These are phyloP conservation scores for Chromobotia macracanthus DNA, from an alignment of 2,797 vertebrate genomes.

Conservation along the genomic window DNA sequence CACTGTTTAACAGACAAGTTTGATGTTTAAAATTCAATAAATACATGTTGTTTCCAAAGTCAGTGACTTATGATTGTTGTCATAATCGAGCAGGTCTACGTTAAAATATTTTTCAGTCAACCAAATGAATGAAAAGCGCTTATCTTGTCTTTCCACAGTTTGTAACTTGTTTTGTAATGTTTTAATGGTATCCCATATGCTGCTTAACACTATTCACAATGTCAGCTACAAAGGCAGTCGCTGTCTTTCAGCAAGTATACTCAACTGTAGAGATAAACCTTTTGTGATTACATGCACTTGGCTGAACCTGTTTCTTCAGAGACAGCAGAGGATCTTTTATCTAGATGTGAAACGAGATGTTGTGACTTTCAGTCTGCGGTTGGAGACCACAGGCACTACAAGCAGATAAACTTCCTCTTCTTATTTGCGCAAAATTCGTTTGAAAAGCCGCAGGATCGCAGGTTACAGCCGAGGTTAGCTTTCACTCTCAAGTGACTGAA, in stretches of 20 bases:
- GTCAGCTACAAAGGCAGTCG: not conserved
- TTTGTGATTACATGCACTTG: conserved; percentile 19
- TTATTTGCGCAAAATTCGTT: conserved; percentile 10
- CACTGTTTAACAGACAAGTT: too few relatives aligned
- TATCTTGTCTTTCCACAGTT: not conserved
- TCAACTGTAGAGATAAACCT: not conserved
- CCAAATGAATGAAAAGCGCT: not conserved
- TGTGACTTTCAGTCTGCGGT: conserved; percentile 46
- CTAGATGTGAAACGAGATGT: conserved; percentile 19
- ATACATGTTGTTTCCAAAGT: too few relatives aligned
- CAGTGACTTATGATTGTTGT: too few relatives aligned
- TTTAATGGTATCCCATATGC: not conserved
- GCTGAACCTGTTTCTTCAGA: not conserved
- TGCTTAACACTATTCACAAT: not conserved
- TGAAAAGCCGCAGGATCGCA: conserved; percentile 30
- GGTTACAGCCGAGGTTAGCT: conserved; percentile 26
- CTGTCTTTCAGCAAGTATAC: not conserved
- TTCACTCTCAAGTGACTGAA: conserved; percentile 8
- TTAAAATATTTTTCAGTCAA: not conserved
- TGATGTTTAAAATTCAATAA: too few relatives aligned
- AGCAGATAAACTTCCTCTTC: conserved; percentile 42
- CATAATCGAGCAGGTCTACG: too few relatives aligned
- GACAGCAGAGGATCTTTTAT: conserved; percentile 24
- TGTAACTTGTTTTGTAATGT: not conserved
- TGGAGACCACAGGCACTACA: conserved; percentile 26